Conservation (phyloP, 2,888 invertebrate species). For the Tuta absoluta region DNA sequence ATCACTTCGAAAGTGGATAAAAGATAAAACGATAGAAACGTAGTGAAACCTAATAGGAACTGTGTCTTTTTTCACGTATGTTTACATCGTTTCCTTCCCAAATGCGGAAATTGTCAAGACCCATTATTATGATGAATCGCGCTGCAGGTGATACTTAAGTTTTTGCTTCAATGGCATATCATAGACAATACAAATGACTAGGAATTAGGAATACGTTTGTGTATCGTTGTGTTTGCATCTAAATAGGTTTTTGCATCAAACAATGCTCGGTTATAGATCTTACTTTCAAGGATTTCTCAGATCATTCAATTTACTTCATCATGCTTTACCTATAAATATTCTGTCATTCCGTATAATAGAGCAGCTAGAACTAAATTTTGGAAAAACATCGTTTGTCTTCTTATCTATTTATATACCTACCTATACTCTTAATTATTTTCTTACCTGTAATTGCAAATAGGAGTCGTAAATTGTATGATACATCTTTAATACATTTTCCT, state of each 20-base stretch:
- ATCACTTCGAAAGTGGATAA: not conserved
- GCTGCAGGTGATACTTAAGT: not conserved
- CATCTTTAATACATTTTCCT: conserved; percentile 46
- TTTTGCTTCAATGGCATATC: conserved; percentile 1
- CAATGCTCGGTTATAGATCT: not conserved
- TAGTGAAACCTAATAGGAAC: not conserved
- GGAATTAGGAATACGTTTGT: conserved; percentile 11
- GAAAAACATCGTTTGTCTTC: too few relatives aligned
- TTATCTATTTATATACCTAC: too few relatives aligned
- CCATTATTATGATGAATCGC: conserved; percentile 11
- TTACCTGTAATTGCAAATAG: conserved; percentile 1
- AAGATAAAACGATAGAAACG: not conserved
- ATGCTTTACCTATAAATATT: too few relatives aligned
- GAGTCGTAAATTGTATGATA: not conserved
- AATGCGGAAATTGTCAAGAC: conserved; percentile 3
- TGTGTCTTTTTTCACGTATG: not conserved
- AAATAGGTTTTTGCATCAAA: not conserved
- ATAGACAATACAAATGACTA: not conserved
- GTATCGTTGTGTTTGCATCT: not conserved
- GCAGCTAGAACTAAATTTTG: too few relatives aligned
- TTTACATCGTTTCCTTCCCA: not conserved
- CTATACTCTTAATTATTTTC: not conserved
- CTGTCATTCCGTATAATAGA: too few relatives aligned
- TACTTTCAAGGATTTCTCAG: not conserved
- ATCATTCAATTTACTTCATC: not conserved